Base-by-base conservation (phyloP, 2,113 vertebrate genomes). In the Odobenus rosmarus region DNA sequence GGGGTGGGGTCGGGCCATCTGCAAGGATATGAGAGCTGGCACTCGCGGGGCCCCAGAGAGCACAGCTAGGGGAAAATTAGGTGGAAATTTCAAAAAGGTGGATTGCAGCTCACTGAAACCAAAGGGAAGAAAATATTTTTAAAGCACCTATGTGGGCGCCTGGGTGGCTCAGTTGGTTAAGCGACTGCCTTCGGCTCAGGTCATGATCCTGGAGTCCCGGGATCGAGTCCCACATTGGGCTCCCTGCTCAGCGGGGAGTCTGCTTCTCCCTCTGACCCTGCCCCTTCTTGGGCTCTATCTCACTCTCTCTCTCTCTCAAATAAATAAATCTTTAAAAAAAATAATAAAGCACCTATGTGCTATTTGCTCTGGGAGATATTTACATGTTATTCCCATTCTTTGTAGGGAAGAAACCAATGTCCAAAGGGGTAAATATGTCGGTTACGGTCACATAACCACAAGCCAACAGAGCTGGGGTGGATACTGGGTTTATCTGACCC, bases 1-100 rank as follows among this genome's bases (percentile, higher is more conserved):
- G 19, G 23, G 26, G 11, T 7, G 0, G 33, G 33, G 26, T 0
- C 7, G 24, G 39, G 42, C 28, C 0, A 0, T 36, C 42, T 51
- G 39, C 51, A 39, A 46, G 55, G 23, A 51, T 26, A 16, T 5
- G 11, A 57, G 31, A 81, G 23, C 9, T 26, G 21, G 55, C 49
- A 26, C 55, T 31, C 26, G 3, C 26, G 9, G 2, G 26, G 42
- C 42, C 14, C 69, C 42, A 33, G 49, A 74, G 67, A 49, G 51
- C 4, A 49, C 26, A 36, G 74, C 10, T 19, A 10, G 49, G 77
- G 31, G 7, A 67, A 53, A 26, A 7, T 19, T 4, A 21, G 36
- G 15, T 16, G 24, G 72, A 62, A 36, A 83, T 33, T 86, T 90
- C 55, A 28, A 39, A 88, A 88, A 74, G 49, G 81, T 64, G 18